phyloP scores from a whole-genome alignment of 2,797 vertebrate species.

The Hylomyscus alleni region DNA sequence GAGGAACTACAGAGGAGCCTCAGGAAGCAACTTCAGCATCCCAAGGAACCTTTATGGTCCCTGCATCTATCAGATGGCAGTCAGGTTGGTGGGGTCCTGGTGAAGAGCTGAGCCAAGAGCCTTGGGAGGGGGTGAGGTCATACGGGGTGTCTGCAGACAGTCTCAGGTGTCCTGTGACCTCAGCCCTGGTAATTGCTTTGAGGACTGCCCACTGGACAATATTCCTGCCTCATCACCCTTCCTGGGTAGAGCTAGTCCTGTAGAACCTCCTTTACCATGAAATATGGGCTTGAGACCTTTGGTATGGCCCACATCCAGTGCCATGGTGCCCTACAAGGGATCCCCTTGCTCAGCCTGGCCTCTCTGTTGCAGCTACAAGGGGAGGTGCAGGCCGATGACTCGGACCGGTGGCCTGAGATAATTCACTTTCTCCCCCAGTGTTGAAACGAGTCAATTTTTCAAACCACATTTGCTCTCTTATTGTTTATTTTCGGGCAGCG shows the following conservation, averaged over 20 bases:
- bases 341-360: neutral
- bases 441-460: slow-evolving; percentile 91
- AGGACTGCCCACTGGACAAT: no score
- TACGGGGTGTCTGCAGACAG: no score
- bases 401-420: slow-evolving; percentile 93
- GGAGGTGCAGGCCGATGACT: slow-evolving; percentile 89
- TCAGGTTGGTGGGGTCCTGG: neutral
- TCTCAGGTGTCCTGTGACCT: neutral
- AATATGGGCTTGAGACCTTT: neutral
- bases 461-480: slow-evolving; percentile 91
- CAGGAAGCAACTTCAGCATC: neutral
- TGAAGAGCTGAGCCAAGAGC: neutral
- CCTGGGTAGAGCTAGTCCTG: no score
- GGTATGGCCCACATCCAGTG: neutral
- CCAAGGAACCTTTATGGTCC: neutral
- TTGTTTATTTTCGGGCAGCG: slow-evolving; percentile 93
- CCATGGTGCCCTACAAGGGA: neutral
- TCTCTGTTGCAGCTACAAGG: rapidly evolving
- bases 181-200: neutral
- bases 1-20: neutral
- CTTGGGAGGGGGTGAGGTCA: neutral
- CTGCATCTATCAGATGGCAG: neutral
- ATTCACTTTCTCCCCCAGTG: slow-evolving; percentile 86
- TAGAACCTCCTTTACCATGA: neutral
- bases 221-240: no score